Percentiles rank a stretch among this genome's conserved stretches.
These are phyloP conservation scores for Leucania comma DNA, from an alignment of 2,888 invertebrate species.

Conservation along the genomic window DNA sequence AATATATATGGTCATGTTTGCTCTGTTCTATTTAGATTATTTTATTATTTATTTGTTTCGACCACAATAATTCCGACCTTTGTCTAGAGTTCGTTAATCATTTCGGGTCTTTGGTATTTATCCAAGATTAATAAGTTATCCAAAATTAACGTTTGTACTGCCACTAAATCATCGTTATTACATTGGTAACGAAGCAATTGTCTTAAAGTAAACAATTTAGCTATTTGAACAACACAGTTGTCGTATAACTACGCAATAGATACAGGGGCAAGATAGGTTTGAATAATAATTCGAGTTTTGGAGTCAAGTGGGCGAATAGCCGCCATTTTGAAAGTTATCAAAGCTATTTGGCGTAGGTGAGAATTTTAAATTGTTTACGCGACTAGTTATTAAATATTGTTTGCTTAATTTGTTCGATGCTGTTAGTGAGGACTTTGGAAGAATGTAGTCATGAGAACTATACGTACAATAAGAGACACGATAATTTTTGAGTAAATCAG, in stretches of 20 bases:
- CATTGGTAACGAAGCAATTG: constrained; percentile 14
- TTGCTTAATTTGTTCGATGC: constrained; percentile 52
- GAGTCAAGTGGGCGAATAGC: constrained; percentile 82
- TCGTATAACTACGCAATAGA: constrained; percentile 43
- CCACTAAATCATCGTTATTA: constrained; percentile 19
- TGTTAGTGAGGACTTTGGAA: constrained; percentile 21
- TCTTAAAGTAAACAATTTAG: constrained; percentile 22
- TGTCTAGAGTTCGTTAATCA: constrained; percentile 9
- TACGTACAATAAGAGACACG: background rate
- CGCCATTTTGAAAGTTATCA: constrained; percentile 84
- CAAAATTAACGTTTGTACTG: constrained; percentile 9
- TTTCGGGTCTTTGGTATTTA: background rate
- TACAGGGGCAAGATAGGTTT: constrained; percentile 66
- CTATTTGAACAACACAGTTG: constrained; percentile 37
- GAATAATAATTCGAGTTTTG: constrained; percentile 73
- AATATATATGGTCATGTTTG: background rate
- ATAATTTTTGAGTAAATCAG: constrained; percentile 11
- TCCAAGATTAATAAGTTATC: constrained; percentile 13
- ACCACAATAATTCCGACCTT: background rate
- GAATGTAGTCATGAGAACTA: constrained; percentile 19
- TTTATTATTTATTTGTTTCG: background rate
- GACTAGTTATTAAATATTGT: constrained; percentile 42
- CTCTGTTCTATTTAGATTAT: background rate
- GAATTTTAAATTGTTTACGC: constrained; percentile 74
- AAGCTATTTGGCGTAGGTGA: constrained; percentile 82